Conservation (phyloP, 1,140 invertebrate genomes). For the Aphaenogaster ashmeadi region DNA sequence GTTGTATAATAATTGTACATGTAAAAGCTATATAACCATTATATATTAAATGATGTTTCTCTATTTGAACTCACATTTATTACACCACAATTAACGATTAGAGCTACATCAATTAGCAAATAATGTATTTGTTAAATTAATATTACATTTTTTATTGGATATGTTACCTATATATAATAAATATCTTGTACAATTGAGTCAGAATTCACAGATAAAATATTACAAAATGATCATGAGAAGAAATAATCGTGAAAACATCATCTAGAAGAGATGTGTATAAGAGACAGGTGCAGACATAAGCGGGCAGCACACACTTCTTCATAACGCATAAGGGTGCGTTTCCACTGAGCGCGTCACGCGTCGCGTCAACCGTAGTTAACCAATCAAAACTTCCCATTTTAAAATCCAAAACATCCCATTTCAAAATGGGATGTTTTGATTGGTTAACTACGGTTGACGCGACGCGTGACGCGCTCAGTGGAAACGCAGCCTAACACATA, state of each 20-base stretch:
- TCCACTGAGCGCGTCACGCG: too few species aligned
- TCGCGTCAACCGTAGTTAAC: too few species aligned
- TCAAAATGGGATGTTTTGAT: too few species aligned
- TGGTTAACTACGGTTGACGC: too few species aligned
- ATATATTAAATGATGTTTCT: constrained; percentile 1
- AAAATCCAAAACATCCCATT: too few species aligned
- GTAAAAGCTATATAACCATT: background rate
- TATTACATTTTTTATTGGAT: constrained; percentile 12
- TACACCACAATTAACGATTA: constrained; percentile 37
- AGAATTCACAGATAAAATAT: constrained; percentile 14
- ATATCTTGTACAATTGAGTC: constrained; percentile 24
- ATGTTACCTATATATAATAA: constrained; percentile 9
- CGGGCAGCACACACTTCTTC: too few species aligned
- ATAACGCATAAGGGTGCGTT: too few species aligned
- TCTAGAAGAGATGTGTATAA: too few species aligned
- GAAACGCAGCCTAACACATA: too few species aligned
- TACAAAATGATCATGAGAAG: constrained; percentile 11
- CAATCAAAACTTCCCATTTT: too few species aligned
- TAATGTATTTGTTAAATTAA: constrained; percentile 8
- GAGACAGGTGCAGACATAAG: too few species aligned
- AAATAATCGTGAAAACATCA: background rate
- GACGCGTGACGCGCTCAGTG: too few species aligned
- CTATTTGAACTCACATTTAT: constrained; percentile 38
- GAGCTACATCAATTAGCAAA: constrained; percentile 41
- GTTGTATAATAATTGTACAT: background rate